Conservation (phyloP, 2,113 vertebrate species). For the Athene cunicularia region DNA sequence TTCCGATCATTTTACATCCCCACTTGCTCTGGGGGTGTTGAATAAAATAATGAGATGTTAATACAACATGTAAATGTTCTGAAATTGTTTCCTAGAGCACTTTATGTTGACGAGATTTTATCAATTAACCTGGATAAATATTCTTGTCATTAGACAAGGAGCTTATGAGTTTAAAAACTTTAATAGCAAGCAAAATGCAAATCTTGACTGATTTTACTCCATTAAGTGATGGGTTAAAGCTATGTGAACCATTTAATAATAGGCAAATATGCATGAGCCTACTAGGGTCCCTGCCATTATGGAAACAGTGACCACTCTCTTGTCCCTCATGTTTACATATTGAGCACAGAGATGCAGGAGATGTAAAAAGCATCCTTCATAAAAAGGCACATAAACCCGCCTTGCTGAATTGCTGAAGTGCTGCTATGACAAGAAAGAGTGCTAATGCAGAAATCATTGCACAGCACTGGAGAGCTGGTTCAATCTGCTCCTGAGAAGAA, state of each 20-base stretch:
- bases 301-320: background rate
- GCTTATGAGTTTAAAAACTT: constrained; percentile 3
- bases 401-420: background rate
- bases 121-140: constrained; percentile 60
- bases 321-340: background rate
- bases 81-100: constrained; percentile 36
- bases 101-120: constrained; percentile 33
- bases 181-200: constrained; percentile 53
- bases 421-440: background rate
- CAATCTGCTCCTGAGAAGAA: background rate
- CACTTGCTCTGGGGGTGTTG: background rate
- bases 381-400: background rate
- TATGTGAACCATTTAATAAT: background rate
- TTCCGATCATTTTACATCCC: background rate
- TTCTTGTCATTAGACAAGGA: background rate
- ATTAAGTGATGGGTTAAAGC: background rate
- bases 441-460: background rate
- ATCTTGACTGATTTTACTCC: constrained; percentile 14
- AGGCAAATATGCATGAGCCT: background rate
- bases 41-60: constrained; percentile 56
- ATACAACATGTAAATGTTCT: constrained; percentile 18
- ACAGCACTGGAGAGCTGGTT: background rate
- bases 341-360: background rate
- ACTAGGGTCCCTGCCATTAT: background rate
- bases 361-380: background rate